These are phyloP conservation scores for Hetaerina titia DNA, from an alignment of 2,888 invertebrate genomes.

Conservation along the genomic window DNA sequence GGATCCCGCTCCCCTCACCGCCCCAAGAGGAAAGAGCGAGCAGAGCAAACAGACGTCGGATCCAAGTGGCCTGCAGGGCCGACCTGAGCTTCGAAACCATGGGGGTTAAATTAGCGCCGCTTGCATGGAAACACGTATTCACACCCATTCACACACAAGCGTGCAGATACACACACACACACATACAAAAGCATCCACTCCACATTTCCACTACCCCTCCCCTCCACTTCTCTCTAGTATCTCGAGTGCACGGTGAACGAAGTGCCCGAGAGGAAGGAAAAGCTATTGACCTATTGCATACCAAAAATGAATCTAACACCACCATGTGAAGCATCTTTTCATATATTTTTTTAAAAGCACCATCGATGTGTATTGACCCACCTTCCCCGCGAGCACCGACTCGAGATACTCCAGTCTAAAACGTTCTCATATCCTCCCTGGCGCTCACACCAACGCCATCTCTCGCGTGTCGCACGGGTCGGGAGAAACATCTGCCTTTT, in stretches of 20 bases:
- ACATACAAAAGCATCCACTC: not conserved
- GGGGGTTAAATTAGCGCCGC: conserved; percentile 23
- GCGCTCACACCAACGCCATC: not conserved
- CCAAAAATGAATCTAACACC: not conserved
- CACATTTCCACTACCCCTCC: not conserved
- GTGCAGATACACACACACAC: not conserved
- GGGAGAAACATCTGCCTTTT: too few relatives aligned
- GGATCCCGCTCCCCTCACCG: not conserved
- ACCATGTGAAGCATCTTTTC: not conserved
- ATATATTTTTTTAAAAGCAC: not conserved
- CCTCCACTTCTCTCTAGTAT: not conserved
- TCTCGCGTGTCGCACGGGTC: not conserved
- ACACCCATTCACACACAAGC: not conserved
- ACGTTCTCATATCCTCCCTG: not conserved
- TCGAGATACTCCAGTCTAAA: not conserved
- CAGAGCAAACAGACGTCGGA: not conserved
- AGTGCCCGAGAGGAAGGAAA: not conserved
- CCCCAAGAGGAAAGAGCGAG: not conserved
- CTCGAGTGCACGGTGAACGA: not conserved
- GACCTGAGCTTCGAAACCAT: not conserved
- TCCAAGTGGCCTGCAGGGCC: conserved; percentile 32
- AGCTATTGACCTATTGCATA: not conserved
- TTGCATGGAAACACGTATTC: conserved; percentile 7
- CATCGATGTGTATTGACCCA: conserved; percentile 7
- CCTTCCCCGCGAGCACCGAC: not conserved